A percentile compares a stretch with the other conserved stretches of the same genome.
These are phyloP conservation scores for Ia io DNA, from an alignment of 2,113 vertebrate genomes.

Conservation along the genomic window DNA sequence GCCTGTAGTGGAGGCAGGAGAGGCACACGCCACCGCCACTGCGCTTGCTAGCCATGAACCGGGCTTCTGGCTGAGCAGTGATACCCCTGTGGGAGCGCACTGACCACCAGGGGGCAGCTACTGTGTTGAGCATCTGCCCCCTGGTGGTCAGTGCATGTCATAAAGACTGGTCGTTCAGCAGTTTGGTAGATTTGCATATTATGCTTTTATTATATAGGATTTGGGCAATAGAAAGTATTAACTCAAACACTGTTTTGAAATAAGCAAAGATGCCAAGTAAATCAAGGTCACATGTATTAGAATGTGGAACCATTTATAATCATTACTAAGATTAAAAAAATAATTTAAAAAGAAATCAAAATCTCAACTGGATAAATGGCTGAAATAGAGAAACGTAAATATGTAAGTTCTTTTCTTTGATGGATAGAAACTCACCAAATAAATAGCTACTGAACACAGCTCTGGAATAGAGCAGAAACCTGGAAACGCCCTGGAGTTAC, in stretches of 20 bases:
- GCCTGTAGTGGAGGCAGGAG: no score
- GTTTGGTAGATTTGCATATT: no score
- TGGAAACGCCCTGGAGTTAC: background rate
- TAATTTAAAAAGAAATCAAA: background rate
- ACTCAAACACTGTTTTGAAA: background rate
- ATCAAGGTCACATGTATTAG: conserved; percentile 4
- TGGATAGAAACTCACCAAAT: background rate
- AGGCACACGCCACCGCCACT: no score
- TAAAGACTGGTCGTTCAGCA: no score
- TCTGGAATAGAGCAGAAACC: background rate
- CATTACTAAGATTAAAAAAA: background rate
- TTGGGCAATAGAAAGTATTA: background rate
- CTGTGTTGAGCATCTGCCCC: no score
- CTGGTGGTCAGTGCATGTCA: no score
- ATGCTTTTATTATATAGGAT: no score
- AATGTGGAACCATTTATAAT: conserved; percentile 18
- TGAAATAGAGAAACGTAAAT: background rate
- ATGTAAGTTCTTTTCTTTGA: background rate
- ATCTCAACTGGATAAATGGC: background rate
- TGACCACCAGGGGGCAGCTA: no score
- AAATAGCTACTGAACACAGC: background rate
- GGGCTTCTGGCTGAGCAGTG: no score
- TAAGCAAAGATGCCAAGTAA: conserved; percentile 36
- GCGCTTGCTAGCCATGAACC: no score
- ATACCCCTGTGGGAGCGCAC: no score